Percentiles rank a stretch among this genome's conserved stretches.
phyloP scores from a whole-genome alignment of 2,113 vertebrate genomes.

The Vimba vimba region DNA sequence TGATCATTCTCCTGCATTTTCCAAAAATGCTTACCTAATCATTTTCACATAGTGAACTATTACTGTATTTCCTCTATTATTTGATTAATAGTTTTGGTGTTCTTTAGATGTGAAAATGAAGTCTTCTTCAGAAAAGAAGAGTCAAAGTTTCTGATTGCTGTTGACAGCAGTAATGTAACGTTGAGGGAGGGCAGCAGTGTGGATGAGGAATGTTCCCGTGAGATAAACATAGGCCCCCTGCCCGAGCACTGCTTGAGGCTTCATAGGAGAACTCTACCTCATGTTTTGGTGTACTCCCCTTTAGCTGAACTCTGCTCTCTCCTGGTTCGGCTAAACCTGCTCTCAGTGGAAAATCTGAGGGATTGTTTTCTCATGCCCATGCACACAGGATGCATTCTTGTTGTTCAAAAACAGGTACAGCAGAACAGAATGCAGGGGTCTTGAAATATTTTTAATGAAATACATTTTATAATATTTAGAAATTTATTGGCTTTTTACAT shows the following conservation, averaged over 20 bases:
- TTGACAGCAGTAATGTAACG: constrained; percentile 55
- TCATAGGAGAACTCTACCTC: constrained; percentile 25
- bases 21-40: neutral
- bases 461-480: too few relatives aligned
- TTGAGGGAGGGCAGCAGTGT: constrained; percentile 14
- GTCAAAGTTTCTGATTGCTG: constrained; percentile 7
- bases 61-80: neutral
- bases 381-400: neutral
- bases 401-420: neutral
- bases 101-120: neutral
- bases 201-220: constrained; percentile 61
- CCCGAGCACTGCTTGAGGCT: constrained; percentile 28
- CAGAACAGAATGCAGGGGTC: neutral
- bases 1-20: neutral
- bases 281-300: constrained; percentile 9
- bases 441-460: too few relatives aligned
- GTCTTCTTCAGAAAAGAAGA: neutral
- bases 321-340: neutral
- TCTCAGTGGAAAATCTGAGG: neutral
- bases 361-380: neutral
- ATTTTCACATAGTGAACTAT: neutral
- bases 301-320: neutral
- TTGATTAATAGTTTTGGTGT: neutral
- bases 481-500: too few relatives aligned
- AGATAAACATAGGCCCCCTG: constrained; percentile 60